Base-by-base conservation (phyloP, 2,113 vertebrate species). In the Accipiter cooperii region DNA sequence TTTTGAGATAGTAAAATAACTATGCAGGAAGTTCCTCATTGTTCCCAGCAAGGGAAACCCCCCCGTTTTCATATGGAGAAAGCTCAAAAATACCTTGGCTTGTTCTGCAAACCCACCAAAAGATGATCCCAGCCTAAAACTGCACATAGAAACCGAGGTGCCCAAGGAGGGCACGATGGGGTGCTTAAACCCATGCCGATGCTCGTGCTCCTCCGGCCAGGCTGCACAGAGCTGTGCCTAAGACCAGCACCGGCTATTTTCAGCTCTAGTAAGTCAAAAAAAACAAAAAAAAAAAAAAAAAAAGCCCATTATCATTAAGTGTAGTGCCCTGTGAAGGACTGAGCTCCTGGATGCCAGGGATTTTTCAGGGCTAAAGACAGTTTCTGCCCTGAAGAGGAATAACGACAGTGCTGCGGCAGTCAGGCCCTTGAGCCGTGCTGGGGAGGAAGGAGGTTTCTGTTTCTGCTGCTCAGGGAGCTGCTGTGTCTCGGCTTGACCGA, bases 21-120 rank as follows among this genome's bases (percentile, higher is more conserved):
- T 54, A 65, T 78, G 76, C 65, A 90, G 93, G 91, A 96, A 97
- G 91, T 92, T 94, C 91, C 94, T 91, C 28, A 8, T 88, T 78
- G 71, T 81, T 94, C 83, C 40, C 89, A 79, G 84, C 65, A 60
- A 78, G 93, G 89, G 90, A 92, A 87, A 58, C 13, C 21, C 60
- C 64, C 57, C 9, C 6, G 33, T 81, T 97, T 97, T 90, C 84
- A 75, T 71, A 84, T 20, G 69, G 89, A 93, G 80, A 70, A 9
- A 21, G 33, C 76, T 93, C 86, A 55, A 34, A 91, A 96, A 87
- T 42, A 87, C 61, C 65, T 86, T 17, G 38, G 22, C 55, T 75
- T 49, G 55, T 40, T 49, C 86, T 94, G 60, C 46, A 92, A 77
- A 84, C 40, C 57, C 28, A 34, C 83, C 86, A 55, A n/a, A 74